Evolutionary conservation across 2,888 invertebrate genomes (phyloP), one percentile per base, ranked within the genome.

Genomic region (Andrena trimmerana): DNA sequence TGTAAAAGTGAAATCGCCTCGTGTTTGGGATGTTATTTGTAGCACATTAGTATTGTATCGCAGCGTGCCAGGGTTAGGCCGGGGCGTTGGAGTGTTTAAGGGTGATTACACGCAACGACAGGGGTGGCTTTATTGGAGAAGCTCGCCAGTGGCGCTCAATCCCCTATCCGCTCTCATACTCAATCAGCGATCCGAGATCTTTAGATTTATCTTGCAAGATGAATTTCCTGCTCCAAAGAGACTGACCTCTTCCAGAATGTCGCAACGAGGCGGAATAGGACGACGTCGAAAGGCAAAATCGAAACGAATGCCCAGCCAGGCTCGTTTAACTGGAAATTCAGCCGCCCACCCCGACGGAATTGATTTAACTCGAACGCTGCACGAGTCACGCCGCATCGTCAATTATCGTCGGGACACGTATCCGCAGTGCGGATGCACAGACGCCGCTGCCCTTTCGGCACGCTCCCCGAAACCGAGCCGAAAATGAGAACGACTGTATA

Each of bases 21-120:
- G 91, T 91, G 90, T 93, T 92, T 91, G 92, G 91, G 90, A 93
- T 93, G 93, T 93, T 93, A 93, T 93, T 94, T 93, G 93, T 93
- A 93, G 90, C 93, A 92, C 93, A 94, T 94, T 94, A 94, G 93
- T 93, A 93, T 94, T 94, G 93, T 94, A 91, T 91, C 90, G 91
- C 87, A 86, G 89, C 83, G 85, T 81, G 88, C 81, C 88, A 88
- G 89, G 90, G 91, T 89, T 88, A 89, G 88, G 80, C 83, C 91
- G 89, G 92, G 93, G 94, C 92, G 94, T 93, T 93, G 91, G 92
- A 93, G 94, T 93, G 93, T 94, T 93, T 93, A 93, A 93, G 94
- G 93, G 92, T 92, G 94, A 94, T 94, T 93, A 93, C 93, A 91
- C 92, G 92, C 93, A 91, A 93, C 91, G 93, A 92, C 92, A 92